Percentiles rank a stretch among this genome's conserved stretches.
Evolutionary conservation across 2,888 invertebrate genomes (phyloP).

Genomic region (Esperia sulphurella): DNA sequence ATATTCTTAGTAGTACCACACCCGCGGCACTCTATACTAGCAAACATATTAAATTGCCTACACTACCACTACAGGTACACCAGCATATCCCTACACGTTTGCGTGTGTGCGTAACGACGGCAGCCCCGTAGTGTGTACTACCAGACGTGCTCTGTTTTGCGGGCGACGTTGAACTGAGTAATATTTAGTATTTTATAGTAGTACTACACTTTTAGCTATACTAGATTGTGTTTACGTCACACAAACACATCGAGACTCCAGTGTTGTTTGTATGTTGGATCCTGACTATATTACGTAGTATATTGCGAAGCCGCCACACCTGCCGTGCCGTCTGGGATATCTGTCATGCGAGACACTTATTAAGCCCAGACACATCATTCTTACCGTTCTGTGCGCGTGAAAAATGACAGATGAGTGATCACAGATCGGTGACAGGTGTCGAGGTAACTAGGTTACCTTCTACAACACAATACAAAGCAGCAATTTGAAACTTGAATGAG

Average conservation of each 20-base stretch:
- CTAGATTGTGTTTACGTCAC: background rate
- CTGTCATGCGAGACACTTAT: slow-evolving; percentile 70
- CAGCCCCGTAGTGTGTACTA: no score
- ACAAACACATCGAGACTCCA: slow-evolving; percentile 4
- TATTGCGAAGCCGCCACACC: slow-evolving; percentile 36
- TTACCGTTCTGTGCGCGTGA: slow-evolving; percentile 27
- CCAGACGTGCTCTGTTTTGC: no score
- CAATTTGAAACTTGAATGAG: no score
- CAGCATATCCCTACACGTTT: no score
- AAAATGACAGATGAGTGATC: slow-evolving; percentile 21
- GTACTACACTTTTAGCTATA: no score
- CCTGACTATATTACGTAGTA: slow-evolving; percentile 6
- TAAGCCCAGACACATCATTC: slow-evolving; percentile 50
- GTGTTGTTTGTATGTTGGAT: slow-evolving; percentile 18
- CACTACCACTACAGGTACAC: no score
- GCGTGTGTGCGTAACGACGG: no score
- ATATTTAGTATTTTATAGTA: no score
- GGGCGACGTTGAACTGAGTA: no score
- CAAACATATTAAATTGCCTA: no score
- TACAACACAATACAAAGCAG: slow-evolving; percentile 4
- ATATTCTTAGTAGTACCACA: no score
- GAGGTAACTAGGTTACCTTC: slow-evolving; percentile 22
- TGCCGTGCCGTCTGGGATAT: slow-evolving; percentile 53
- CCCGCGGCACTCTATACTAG: no score
- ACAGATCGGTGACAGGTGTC: slow-evolving; percentile 13